A percentile compares a stretch with the other conserved stretches of the same genome.
Conservation (phyloP, 2,797 vertebrate species). For the Peromyscus eremicus region DNA sequence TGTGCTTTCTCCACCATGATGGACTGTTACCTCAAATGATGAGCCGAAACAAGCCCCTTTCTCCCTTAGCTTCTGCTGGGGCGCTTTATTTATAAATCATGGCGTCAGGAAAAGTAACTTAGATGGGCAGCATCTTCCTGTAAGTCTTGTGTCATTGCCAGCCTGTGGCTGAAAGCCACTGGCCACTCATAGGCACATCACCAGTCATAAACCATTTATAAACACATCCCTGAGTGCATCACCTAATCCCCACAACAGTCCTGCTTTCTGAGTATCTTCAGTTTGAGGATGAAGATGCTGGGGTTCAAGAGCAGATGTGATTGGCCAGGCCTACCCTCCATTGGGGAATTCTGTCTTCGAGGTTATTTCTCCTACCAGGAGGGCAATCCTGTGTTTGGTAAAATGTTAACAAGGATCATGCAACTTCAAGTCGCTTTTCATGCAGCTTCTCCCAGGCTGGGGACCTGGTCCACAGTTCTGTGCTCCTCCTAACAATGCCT, state of each 20-base stretch:
- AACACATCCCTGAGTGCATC: background rate
- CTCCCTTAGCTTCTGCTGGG: background rate
- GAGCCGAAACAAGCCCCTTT: background rate
- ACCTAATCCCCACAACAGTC: background rate
- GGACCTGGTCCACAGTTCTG: background rate
- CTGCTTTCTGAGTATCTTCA: background rate
- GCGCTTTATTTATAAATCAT: background rate
- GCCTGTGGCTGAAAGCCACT: background rate
- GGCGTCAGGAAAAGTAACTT: background rate
- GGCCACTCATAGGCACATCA: background rate
- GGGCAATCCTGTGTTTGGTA: slow-evolving; percentile 82
- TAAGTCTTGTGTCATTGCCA: background rate
- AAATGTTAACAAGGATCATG: slow-evolving; percentile 83
- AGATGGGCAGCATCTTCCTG: background rate
- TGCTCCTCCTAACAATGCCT: background rate
- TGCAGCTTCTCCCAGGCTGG: background rate
- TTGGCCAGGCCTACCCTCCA: slow-evolving; percentile 41
- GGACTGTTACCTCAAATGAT: background rate
- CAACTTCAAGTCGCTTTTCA: slow-evolving; percentile 71
- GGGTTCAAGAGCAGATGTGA: background rate
- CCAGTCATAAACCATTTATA: background rate
- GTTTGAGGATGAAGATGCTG: background rate
- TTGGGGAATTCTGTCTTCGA: slow-evolving; percentile 77
- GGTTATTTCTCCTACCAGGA: slow-evolving; percentile 71
- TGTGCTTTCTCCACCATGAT: background rate